Percentiles rank a stretch among this genome's conserved stretches.
Evolutionary conservation across 2,888 invertebrate genomes (phyloP).

Genomic region (Patella depressa): DNA sequence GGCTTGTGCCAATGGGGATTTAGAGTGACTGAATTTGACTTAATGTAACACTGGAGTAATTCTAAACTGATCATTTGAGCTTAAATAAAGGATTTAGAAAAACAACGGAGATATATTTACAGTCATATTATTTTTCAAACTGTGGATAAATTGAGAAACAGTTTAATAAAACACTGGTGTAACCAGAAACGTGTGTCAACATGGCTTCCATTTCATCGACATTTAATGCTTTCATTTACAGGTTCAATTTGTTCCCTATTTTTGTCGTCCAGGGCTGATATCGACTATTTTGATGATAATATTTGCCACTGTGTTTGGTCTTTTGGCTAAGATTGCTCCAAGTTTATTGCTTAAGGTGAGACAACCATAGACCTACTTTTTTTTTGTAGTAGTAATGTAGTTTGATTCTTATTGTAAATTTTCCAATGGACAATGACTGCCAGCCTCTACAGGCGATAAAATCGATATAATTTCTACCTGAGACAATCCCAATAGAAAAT

Average conservation of each 20-base stretch:
- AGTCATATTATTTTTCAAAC: too few species aligned
- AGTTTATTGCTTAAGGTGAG: constrained; percentile 77
- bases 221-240: constrained; percentile 33
- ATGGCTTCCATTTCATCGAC: too few species aligned
- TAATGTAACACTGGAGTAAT: neutral
- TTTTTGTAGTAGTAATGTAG: too few species aligned
- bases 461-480: too few species aligned
- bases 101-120: too few species aligned
- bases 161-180: too few species aligned
- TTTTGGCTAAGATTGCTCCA: constrained; percentile 79
- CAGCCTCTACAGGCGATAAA: too few species aligned
- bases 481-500: too few species aligned
- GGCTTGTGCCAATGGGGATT: neutral
- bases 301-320: constrained; percentile 76
- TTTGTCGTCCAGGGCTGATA: constrained; percentile 75
- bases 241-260: constrained; percentile 83
- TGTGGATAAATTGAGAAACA: too few species aligned
- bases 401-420: too few species aligned
- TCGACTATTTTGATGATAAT: constrained; percentile 74
- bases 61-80: neutral
- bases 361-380: neutral
- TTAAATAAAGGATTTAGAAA: neutral
- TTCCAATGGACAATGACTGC: too few species aligned
- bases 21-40: neutral
- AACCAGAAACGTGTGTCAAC: too few species aligned